Evolutionary conservation across 2,113 vertebrate genomes (phyloP).

Genomic region (Tringa solitaria): DNA sequence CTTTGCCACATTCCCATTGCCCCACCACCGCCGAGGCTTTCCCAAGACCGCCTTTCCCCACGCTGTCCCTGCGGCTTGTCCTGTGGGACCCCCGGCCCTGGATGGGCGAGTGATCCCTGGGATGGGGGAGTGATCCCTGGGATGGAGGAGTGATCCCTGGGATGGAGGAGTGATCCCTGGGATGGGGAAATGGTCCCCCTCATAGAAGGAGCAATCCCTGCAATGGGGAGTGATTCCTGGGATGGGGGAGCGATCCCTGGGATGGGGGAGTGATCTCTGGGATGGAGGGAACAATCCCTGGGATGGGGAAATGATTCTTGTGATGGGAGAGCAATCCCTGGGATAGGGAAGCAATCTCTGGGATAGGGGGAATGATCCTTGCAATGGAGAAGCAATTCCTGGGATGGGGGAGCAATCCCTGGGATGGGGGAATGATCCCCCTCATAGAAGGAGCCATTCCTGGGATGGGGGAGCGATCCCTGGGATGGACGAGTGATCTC

Average conservation of each 20-base stretch:
- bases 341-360: no score
- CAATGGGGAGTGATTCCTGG: background rate
- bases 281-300: no score
- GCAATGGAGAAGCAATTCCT: no score
- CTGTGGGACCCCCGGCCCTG: background rate
- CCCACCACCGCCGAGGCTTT: background rate
- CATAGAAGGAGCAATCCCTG: background rate
- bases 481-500: background rate
- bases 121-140: background rate
- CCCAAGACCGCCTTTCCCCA: background rate
- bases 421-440: no score
- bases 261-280: background rate
- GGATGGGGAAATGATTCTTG: no score
- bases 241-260: background rate
- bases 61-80: background rate
- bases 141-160: no score
- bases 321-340: no score
- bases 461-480: no score
- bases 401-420: no score
- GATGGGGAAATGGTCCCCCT: no score
- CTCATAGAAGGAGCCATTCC: no score
- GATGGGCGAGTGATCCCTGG: background rate
- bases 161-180: background rate
- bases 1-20: constrained; percentile 27
- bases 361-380: no score